Evolutionary conservation across 2,113 vertebrate genomes (phyloP), one percentile per base, ranked within the genome.

Genomic region (Pseudorasbora parva): DNA sequence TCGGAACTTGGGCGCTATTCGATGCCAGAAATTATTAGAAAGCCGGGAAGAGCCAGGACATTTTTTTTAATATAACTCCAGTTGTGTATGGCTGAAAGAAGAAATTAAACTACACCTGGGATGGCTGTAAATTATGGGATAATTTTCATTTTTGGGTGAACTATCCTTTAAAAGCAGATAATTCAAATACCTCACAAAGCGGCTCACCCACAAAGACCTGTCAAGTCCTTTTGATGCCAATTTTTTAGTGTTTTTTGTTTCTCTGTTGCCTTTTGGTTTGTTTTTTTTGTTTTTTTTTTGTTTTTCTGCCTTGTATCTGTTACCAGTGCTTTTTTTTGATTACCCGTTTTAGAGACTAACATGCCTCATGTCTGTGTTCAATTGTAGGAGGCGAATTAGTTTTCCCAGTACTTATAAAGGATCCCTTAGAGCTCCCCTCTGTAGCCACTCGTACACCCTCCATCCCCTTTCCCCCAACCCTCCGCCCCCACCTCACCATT

Each of bases 361-460:
- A 91, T 92, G 83, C 91, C 85, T 91, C 86, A 72, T 93, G 85
- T 93, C 71, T 92, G 84, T 97, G 92, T 96, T 94, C 87, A 83
- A 94, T 92, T 93, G 92, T 94, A 99, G 98, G 97, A 99, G 98
- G 96, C 95, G 97, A 99, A 96, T 97, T 99, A 99, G 97, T 97
- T 95, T 94, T 95, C 92, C 96, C 95, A 94, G 94, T 97, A 94
- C 95, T 97, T 92, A 93, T 96, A 95, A 96, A 98, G 96, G 97
- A 98, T 94, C 96, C 97, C 96, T 96, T 99, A 99, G 97, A 91
- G 92, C 95, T 94, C 94, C 96, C 96, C 95, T 93, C 95, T 95
- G 94, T 97, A 97, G 96, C 96, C 96, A 95, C 96, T 95, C 95
- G 94, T 97, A 94, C 97, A 95, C 97, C 97, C 94, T 97, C 94